Evolutionary conservation across 2,113 vertebrate species (phyloP).

Genomic region (Dicentrarchus labrax): DNA sequence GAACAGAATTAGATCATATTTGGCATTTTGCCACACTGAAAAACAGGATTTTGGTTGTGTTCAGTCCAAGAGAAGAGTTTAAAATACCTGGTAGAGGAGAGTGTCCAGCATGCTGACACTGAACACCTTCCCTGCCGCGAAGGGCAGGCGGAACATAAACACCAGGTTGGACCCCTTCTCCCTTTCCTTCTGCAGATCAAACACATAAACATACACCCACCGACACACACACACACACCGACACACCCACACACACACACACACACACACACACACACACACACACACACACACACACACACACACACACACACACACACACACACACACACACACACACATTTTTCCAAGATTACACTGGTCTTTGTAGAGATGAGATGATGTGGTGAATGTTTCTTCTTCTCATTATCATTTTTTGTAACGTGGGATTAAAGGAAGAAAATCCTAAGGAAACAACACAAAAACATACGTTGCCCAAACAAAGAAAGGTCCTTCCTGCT

Average conservation of each 20-base stretch:
- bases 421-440: background rate
- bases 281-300: slow-evolving; percentile 32
- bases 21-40: background rate
- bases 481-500: slow-evolving; percentile 16
- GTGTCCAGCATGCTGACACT: slow-evolving; percentile 91
- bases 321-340: background rate
- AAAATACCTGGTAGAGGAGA: slow-evolving; percentile 87
- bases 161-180: slow-evolving; percentile 89
- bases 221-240: background rate
- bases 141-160: slow-evolving; percentile 90
- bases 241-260: background rate
- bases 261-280: background rate
- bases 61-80: background rate
- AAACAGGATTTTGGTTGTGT: slow-evolving; percentile 14
- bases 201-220: slow-evolving; percentile 39
- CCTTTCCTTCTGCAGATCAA: slow-evolving; percentile 85
- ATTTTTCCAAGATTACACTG: slow-evolving; percentile 8
- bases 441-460: background rate
- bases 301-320: background rate
- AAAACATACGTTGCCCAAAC: background rate
- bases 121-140: slow-evolving; percentile 89
- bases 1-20: slow-evolving; percentile 3
- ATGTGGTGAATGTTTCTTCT: background rate
- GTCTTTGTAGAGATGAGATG: background rate
- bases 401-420: background rate